Evolutionary conservation across 2,888 invertebrate species (phyloP).

Genomic region (Caenorhabditis sp.): DNA sequence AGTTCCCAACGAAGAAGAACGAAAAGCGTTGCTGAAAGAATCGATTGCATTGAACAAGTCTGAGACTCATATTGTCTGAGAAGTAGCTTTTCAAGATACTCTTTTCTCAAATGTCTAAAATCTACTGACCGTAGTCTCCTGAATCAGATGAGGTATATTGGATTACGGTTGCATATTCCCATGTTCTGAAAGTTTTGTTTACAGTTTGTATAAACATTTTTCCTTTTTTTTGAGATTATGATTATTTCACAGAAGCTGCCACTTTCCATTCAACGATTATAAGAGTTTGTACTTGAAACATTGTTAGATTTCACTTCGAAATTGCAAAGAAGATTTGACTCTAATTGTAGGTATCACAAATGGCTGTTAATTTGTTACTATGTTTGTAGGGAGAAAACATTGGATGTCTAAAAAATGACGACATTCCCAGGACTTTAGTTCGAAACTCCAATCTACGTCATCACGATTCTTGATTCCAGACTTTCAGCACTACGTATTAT

Average conservation of each 20-base stretch:
- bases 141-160: conserved; percentile 44
- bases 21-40: conserved; percentile 52
- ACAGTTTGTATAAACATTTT: conserved; percentile 36
- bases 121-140: conserved; percentile 45
- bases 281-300: no score
- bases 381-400: no score
- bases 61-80: conserved; percentile 54
- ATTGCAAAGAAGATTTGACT: no score
- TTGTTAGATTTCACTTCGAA: no score
- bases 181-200: conserved; percentile 18
- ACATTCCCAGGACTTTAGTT: no score
- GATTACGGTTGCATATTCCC: conserved; percentile 43
- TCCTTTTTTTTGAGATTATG: no score
- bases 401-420: no score
- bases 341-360: no score
- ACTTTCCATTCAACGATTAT: no score
- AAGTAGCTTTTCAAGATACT: conserved; percentile 12
- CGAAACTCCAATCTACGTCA: no score
- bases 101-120: neutral
- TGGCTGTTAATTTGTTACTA: no score
- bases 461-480: neutral
- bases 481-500: neutral
- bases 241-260: no score
- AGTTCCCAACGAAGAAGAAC: conserved; percentile 60
- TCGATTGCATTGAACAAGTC: conserved; percentile 42